Evolutionary conservation across 92 coral and sea anemone genomes (phyloP), one percentile per base, ranked within the genome.

Genomic region (Epizoanthus scotinus): DNA sequence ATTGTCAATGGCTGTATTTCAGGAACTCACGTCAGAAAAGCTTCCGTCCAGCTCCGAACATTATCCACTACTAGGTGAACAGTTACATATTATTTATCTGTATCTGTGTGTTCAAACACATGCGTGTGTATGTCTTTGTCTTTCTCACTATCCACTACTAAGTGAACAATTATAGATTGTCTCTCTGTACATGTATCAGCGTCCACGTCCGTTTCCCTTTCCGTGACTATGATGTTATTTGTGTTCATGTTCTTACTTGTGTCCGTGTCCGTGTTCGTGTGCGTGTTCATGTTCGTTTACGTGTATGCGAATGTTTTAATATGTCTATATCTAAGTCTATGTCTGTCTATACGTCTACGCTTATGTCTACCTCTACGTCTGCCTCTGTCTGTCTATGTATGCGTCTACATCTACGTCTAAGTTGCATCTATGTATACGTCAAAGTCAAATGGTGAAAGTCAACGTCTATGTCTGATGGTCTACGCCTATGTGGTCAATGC

Each of bases 31-130:
- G 26, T 92, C 97, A 79, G 97, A 92, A 80, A 92, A 92, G 78
- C 81, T 92, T 15, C 97, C 97, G 9, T 92, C 97, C 8, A 92
- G 97, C 84, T 92, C 97, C n/a, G 97, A 92, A 73, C 97, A 92
- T 75, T 92, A 87, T 59, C 97, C 97, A 19, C 77, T 92, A 22
- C 80, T 92, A 54, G 97, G 97, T 88, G 63, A 72, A 92, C 66
- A 63, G 34, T 22, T 62, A 20, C 12, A 10, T 6, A 26, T 44
- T 44, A 15, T 44, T 8, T 44, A 1, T 44, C 14, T 7, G 9
- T 44, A 12, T 44, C 14, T 44, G 15, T 44, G 52, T 44, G 52
- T 44, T 13, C 29, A 18, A 12, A 24, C 6, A 29, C 29, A 5
- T 25, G 8, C 13, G 15, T 62, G 14, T 62, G 27, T 25, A 4